Conservation (phyloP, 2,888 invertebrate species). For the Acanthopleura granulata region DNA sequence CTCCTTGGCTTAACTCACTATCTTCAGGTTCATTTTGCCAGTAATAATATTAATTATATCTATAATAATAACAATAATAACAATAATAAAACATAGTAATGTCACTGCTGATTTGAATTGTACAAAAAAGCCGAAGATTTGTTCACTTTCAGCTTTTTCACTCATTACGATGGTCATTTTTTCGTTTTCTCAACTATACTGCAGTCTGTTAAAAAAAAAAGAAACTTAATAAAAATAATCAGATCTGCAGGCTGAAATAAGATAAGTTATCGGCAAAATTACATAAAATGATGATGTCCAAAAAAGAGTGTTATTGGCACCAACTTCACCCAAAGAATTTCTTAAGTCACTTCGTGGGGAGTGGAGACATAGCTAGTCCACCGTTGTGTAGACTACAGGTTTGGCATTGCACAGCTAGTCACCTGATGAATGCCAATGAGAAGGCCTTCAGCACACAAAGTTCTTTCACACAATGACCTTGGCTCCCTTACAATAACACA, state of each 20-base stretch:
- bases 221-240: neutral
- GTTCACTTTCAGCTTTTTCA: neutral
- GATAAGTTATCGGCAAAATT: neutral
- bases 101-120: neutral
- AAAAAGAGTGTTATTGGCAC: neutral
- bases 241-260: neutral
- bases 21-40: neutral
- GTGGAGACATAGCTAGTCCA: neutral
- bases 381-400: no score
- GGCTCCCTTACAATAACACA: no score
- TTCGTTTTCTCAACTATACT: neutral
- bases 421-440: neutral
- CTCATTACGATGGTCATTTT: neutral
- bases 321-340: no score
- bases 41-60: conserved; percentile 8
- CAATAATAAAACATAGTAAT: neutral
- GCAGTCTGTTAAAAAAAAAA: neutral
- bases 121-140: neutral
- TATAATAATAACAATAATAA: conserved; percentile 1
- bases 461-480: no score
- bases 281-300: neutral
- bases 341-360: neutral
- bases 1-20: neutral
- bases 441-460: no score
- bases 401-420: neutral